Evolutionary conservation across 2,888 invertebrate genomes (phyloP).

Genomic region (Copidosoma aretas): DNA sequence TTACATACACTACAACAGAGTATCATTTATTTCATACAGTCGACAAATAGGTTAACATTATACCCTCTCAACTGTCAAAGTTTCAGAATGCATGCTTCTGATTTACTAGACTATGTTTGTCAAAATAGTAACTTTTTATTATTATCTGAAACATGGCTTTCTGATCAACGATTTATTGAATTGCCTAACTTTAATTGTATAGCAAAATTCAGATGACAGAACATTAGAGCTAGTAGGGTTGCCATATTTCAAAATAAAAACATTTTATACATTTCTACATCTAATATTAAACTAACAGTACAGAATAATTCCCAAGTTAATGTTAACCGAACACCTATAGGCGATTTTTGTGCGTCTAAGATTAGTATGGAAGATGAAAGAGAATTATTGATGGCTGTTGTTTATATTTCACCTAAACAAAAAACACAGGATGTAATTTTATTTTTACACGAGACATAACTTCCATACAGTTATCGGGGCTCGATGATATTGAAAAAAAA

Average conservation of each 20-base stretch:
- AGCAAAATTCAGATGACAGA: too few species aligned
- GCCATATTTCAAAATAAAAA: too few species aligned
- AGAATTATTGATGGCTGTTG: not conserved
- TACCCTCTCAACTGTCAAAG: conserved; percentile 27
- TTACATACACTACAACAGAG: conserved; percentile 1
- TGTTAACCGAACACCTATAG: too few species aligned
- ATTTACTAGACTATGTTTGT: conserved; percentile 13
- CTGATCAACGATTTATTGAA: not conserved
- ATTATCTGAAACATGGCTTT: conserved; percentile 27
- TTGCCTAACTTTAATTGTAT: too few species aligned
- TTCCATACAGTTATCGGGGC: conserved; percentile 1
- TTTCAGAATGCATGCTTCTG: conserved; percentile 18
- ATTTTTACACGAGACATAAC: conserved; percentile 2
- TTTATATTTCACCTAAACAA: conserved; percentile 1
- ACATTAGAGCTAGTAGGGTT: too few species aligned
- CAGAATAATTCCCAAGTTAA: too few species aligned
- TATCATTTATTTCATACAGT: not conserved
- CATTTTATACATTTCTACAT: too few species aligned
- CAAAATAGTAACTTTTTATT: conserved; percentile 14
- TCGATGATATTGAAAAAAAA: not conserved
- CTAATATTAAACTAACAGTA: too few species aligned
- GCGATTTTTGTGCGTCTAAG: too few species aligned
- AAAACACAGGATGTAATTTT: conserved; percentile 1
- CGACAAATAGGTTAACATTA: not conserved
- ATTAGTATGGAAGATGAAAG: too few species aligned